Evolutionary conservation across 2,888 invertebrate species (phyloP).

Genomic region (Aquatica leii): DNA sequence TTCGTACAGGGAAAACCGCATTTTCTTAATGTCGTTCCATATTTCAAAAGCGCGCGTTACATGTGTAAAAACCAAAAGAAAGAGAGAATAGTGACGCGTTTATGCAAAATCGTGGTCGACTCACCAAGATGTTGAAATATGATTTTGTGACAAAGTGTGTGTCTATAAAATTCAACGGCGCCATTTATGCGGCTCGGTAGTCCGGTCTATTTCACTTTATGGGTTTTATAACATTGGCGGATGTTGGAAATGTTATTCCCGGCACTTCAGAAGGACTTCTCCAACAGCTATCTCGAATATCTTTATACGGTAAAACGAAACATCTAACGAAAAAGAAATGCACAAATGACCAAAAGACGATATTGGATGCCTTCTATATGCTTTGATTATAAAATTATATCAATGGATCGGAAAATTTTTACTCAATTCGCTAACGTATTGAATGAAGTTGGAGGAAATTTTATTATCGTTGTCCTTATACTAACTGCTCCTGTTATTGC

Average conservation of each 20-base stretch:
- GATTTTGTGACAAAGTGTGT: slow-evolving; percentile 33
- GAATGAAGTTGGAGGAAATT: not conserved
- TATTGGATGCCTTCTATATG: slow-evolving; percentile 21
- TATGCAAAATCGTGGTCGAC: slow-evolving; percentile 16
- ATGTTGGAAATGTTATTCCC: slow-evolving; percentile 26
- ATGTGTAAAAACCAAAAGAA: too few relatives aligned
- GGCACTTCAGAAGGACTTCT: slow-evolving; percentile 22
- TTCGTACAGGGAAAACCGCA: too few relatives aligned
- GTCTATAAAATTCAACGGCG: slow-evolving; percentile 28
- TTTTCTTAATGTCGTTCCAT: too few relatives aligned
- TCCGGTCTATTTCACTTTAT: slow-evolving; percentile 35
- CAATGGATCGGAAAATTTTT: slow-evolving; percentile 16
- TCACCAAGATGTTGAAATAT: slow-evolving; percentile 26
- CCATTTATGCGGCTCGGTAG: slow-evolving; percentile 34
- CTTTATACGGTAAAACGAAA: slow-evolving; percentile 23
- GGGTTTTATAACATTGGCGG: slow-evolving; percentile 31
- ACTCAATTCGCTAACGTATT: slow-evolving; percentile 8
- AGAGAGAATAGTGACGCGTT: not conserved
- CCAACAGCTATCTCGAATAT: slow-evolving; percentile 16
- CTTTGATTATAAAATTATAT: slow-evolving; percentile 17
- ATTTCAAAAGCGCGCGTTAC: too few relatives aligned
- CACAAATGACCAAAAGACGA: slow-evolving; percentile 21
- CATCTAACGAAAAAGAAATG: slow-evolving; percentile 22
- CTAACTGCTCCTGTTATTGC: too few relatives aligned
- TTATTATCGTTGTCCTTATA: too few relatives aligned